A percentile compares a stretch with the other conserved stretches of the same genome.
Evolutionary conservation across 2,888 invertebrate species (phyloP).

Genomic region (Spialia ferax): DNA sequence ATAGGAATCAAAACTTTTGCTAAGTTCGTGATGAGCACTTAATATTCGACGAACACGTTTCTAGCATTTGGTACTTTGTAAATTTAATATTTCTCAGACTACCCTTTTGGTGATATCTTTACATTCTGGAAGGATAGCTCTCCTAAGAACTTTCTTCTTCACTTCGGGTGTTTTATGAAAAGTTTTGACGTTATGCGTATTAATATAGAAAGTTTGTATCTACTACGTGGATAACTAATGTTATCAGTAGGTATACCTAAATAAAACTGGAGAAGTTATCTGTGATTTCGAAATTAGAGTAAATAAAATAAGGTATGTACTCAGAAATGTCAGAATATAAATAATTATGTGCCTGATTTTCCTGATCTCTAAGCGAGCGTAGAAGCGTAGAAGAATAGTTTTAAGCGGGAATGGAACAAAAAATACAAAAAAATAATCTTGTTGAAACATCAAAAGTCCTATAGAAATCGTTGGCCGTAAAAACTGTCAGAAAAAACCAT

Average conservation of each 20-base stretch:
- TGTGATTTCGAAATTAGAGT: too few species aligned
- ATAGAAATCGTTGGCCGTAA: not conserved
- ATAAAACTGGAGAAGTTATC: too few species aligned
- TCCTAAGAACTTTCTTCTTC: not conserved
- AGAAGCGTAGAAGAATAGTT: too few species aligned
- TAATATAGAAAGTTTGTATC: too few species aligned
- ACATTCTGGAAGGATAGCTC: not conserved
- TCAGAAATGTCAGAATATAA: too few species aligned
- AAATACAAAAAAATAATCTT: not conserved
- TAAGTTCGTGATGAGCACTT: conserved; percentile 38
- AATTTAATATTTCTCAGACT: conserved; percentile 34
- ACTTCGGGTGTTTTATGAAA: not conserved
- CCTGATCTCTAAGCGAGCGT: too few species aligned
- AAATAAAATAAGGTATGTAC: too few species aligned
- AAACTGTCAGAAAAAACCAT: not conserved
- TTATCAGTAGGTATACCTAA: too few species aligned
- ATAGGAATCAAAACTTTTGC: conserved; percentile 29
- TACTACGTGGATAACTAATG: too few species aligned
- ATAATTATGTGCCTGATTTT: too few species aligned
- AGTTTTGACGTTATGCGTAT: not conserved
- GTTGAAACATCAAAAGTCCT: conserved; percentile 2
- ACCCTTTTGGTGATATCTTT: conserved; percentile 9
- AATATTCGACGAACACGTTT: conserved; percentile 38
- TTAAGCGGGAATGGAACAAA: too few species aligned
- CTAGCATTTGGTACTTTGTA: conserved; percentile 38